These are phyloP conservation scores for Maconellicoccus hirsutus DNA, from an alignment of 1,140 invertebrate genomes.

Conservation along the genomic window DNA sequence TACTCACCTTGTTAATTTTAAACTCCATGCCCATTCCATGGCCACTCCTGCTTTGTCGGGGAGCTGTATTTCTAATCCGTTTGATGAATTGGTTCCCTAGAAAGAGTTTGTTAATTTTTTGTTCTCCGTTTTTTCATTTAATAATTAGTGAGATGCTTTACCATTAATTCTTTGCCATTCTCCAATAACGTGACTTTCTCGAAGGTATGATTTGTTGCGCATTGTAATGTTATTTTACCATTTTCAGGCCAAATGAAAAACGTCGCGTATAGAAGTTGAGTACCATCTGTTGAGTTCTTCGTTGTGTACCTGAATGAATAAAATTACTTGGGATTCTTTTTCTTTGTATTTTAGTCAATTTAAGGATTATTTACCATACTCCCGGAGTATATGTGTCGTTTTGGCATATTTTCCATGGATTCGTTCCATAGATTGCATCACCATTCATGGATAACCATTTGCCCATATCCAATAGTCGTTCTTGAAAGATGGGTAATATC, in stretches of 20 bases:
- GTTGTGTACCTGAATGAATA: constrained; percentile 17
- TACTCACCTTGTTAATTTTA: not conserved
- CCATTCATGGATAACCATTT: constrained; percentile 73
- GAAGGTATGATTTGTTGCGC: not conserved
- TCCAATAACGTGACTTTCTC: not conserved
- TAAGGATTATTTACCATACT: constrained; percentile 51
- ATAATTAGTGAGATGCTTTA: too few relatives aligned
- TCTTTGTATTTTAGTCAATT: too few relatives aligned
- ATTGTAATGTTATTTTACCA: not conserved
- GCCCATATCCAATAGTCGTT: constrained; percentile 60
- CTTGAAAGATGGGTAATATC: constrained; percentile 80
- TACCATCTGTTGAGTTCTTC: not conserved
- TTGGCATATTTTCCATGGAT: constrained; percentile 57
- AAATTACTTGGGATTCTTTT: not conserved
- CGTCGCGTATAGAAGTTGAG: not conserved
- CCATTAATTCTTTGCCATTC: not conserved
- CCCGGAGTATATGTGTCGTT: constrained; percentile 63
- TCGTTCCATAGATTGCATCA: constrained; percentile 74
- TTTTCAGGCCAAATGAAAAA: not conserved
- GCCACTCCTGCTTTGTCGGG: not conserved
- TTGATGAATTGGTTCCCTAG: not conserved
- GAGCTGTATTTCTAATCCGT: not conserved
- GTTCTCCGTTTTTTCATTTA: too few relatives aligned
- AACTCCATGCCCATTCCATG: not conserved
- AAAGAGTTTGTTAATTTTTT: not conserved